Evolutionary conservation across 1,140 invertebrate genomes (phyloP).

Genomic region (Streblospio benedicti): DNA sequence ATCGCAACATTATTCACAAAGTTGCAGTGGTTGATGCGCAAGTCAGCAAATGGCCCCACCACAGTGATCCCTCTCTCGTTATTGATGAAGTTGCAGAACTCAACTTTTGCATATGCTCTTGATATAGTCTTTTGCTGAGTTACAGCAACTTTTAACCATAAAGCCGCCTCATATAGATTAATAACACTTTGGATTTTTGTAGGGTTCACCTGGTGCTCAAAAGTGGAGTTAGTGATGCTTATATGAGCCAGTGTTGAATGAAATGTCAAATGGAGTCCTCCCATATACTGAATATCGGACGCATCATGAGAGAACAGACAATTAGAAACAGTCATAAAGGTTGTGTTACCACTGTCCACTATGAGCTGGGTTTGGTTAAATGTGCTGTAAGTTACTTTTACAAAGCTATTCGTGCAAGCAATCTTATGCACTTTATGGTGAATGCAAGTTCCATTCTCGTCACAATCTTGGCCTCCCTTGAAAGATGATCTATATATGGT

Average conservation of each 20-base stretch:
- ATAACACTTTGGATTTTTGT: slow-evolving; percentile 8
- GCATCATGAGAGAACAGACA: not conserved
- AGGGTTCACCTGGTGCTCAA: slow-evolving; percentile 9
- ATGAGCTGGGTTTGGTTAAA: slow-evolving; percentile 5
- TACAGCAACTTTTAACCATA: slow-evolving; percentile 7
- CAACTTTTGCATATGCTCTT: not conserved
- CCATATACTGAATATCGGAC: not conserved
- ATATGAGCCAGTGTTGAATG: not conserved
- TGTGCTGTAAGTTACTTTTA: not conserved
- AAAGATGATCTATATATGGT: not conserved
- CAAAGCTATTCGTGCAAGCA: not conserved
- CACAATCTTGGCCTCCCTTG: not conserved
- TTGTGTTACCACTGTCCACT: not conserved
- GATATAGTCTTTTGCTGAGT: not conserved
- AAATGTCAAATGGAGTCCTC: slow-evolving; percentile 9
- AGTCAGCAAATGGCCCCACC: slow-evolving; percentile 2
- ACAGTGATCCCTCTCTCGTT: slow-evolving; percentile 13
- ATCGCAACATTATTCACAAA: slow-evolving; percentile 10
- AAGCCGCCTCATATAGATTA: slow-evolving; percentile 12
- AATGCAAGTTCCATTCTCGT: not conserved
- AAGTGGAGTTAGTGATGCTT: slow-evolving; percentile 2
- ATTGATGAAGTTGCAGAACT: slow-evolving; percentile 8
- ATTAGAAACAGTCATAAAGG: not conserved
- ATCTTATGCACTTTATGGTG: not conserved
- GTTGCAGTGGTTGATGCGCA: not conserved